Conservation (phyloP, 2,113 vertebrate genomes). For the Odobenus rosmarus region DNA sequence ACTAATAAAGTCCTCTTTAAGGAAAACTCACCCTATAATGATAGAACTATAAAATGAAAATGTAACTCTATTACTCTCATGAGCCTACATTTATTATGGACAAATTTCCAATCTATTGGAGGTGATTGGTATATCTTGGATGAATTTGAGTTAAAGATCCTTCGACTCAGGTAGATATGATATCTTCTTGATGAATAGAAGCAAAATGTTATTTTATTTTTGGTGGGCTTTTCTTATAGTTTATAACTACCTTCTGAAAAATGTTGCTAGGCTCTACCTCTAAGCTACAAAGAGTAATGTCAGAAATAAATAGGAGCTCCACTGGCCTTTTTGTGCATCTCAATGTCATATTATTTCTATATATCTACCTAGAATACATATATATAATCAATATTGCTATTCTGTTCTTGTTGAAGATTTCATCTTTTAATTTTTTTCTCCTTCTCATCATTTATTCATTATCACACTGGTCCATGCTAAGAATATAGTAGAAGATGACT, state of each 20-base stretch:
- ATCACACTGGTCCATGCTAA: not conserved
- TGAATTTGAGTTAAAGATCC: constrained; percentile 23
- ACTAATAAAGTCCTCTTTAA: constrained; percentile 67
- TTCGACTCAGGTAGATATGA: constrained; percentile 24
- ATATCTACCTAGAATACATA: not conserved
- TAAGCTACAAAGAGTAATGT: not conserved
- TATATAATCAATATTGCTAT: not conserved
- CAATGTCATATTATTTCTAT: not conserved
- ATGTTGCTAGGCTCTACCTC: not conserved
- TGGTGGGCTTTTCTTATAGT: not conserved
- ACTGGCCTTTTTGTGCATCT: not conserved
- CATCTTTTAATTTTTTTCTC: not conserved
- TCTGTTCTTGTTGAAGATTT: not conserved
- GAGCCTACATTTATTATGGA: constrained; percentile 35
- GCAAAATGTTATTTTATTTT: not conserved
- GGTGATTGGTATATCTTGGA: not conserved
- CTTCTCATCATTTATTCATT: not conserved
- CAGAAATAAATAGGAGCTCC: not conserved
- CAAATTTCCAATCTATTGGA: constrained; percentile 39
- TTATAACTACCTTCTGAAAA: constrained; percentile 22
- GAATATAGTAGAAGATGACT: not conserved
- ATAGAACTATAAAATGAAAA: constrained; percentile 69
- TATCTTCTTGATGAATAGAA: not conserved
- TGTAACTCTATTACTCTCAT: constrained; percentile 5
- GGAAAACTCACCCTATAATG: constrained; percentile 29